phyloP scores from a whole-genome alignment of 2,888 invertebrate genomes.

The Plutella xylostella region DNA sequence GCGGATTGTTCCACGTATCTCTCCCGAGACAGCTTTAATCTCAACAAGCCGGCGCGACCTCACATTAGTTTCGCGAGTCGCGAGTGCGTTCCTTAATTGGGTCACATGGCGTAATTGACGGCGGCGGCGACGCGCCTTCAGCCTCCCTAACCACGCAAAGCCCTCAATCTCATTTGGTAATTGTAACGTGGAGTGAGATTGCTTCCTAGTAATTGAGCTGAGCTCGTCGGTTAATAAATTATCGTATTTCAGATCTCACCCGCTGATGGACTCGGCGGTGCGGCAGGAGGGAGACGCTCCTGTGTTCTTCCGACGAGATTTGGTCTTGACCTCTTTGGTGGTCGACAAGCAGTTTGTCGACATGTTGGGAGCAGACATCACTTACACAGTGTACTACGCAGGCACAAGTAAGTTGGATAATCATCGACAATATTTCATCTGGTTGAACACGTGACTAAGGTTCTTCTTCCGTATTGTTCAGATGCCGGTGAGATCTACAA shows the following conservation, averaged over 20 bases:
- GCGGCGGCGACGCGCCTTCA: constrained; percentile 25
- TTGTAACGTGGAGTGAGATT: constrained; percentile 1
- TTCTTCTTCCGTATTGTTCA: no score
- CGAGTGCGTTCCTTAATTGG: constrained; percentile 54
- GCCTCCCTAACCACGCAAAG: constrained; percentile 4
- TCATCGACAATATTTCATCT: neutral
- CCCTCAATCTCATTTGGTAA: constrained; percentile 7
- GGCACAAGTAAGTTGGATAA: constrained; percentile 71
- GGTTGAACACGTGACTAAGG: neutral
- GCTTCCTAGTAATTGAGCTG: constrained; percentile 3
- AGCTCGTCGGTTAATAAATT: neutral
- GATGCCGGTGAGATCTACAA: constrained; percentile 73
- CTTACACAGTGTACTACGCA: constrained; percentile 71
- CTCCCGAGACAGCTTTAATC: constrained; percentile 38
- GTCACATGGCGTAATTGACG: constrained; percentile 55
- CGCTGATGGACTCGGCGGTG: constrained; percentile 79
- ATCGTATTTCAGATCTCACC: constrained; percentile 64
- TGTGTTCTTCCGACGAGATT: constrained; percentile 72
- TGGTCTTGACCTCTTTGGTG: constrained; percentile 71
- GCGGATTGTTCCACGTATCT: constrained; percentile 31
- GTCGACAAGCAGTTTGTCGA: constrained; percentile 71
- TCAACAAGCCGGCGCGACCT: constrained; percentile 36
- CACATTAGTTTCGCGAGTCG: constrained; percentile 40
- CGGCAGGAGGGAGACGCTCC: constrained; percentile 72
- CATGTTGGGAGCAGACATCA: constrained; percentile 61